Evolutionary conservation across 2,113 vertebrate species (phyloP), one percentile per base, ranked within the genome.

Genomic region (Tonatia bakeri): DNA sequence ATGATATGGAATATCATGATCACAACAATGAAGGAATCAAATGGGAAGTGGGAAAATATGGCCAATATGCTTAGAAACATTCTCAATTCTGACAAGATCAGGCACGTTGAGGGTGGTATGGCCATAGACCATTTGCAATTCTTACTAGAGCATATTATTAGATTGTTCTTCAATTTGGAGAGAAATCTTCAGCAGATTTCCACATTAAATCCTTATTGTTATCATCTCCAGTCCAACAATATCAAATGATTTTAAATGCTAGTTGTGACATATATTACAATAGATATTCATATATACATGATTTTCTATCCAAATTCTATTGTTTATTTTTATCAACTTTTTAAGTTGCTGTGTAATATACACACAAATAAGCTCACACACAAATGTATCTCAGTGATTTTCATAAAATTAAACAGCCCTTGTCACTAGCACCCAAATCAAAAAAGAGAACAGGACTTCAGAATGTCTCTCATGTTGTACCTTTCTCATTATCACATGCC

Each of bases 161-260:
- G 19, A 64, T 83, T 85, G 2, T 65, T 56, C 15, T 92, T 88
- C 5, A 72, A n/a, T 76, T 33, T 94, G 47, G 85, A 92, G 33
- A 0, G 11, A 94, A 40, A 0, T 73, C 31, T 56, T 89, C 14
- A 56, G 72, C 45, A 12, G 36, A 83, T 87, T 90, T 91, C 43
- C 19, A 43, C 45, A 65, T 33, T 33, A 82, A 84, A 93, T 7
- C 64, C 69, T 45, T 36, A 85, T 9, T 67, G 20, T 69, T 93
- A 7, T 28, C 13, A 88, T 65, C 12, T 65, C 38, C 4, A 38
- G 1, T 50, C 26, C 4, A 67, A 87, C 91, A 88, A 61, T 87
- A 83, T 52, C 86, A 91, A 72, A 50, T 73, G 33, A 91, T 40
- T 82, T 79, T n/a, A 94, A 91, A 56, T 93, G 7, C 19, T 84